Conservation (phyloP, 2,888 invertebrate species). For the Steinernema carpocapsae region DNA sequence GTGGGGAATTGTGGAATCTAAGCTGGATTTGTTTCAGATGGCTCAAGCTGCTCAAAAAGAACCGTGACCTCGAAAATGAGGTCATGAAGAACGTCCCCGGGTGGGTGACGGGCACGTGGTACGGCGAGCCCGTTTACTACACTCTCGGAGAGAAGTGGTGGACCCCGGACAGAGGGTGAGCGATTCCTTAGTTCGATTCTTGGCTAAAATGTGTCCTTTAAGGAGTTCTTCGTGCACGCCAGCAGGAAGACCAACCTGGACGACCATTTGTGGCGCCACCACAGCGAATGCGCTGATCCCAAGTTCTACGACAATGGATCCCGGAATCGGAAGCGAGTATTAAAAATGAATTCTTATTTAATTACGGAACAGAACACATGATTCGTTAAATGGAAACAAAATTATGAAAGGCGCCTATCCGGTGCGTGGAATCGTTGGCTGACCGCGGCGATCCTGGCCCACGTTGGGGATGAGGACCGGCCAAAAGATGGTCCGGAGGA, state of each 20-base stretch:
- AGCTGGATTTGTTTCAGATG: conserved; percentile 53
- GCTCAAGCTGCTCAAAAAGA: conserved; percentile 67
- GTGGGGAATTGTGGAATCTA: background rate
- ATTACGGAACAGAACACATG: background rate
- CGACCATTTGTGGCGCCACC: conserved; percentile 59
- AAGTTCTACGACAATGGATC: conserved; percentile 67
- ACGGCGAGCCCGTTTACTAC: conserved; percentile 71
- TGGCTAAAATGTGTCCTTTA: no score
- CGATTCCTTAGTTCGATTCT: background rate
- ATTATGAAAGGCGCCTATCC: background rate
- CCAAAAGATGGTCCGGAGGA: no score
- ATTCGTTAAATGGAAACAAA: background rate
- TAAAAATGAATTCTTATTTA: conserved; percentile 39
- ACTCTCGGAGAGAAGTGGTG: conserved; percentile 68
- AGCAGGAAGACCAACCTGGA: conserved; percentile 41
- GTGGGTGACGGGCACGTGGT: conserved; percentile 70
- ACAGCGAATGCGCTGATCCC: conserved; percentile 63
- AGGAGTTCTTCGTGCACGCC: conserved; percentile 61
- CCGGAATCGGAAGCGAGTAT: conserved; percentile 48
- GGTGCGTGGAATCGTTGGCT: no score
- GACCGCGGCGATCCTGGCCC: no score
- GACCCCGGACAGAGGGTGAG: conserved; percentile 53
- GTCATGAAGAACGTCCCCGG: conserved; percentile 72
- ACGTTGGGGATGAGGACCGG: no score
- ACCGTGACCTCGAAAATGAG: conserved; percentile 71